These are phyloP conservation scores for Anarrhichthys ocellatus DNA, from an alignment of 2,113 vertebrate genomes.

Conservation along the genomic window DNA sequence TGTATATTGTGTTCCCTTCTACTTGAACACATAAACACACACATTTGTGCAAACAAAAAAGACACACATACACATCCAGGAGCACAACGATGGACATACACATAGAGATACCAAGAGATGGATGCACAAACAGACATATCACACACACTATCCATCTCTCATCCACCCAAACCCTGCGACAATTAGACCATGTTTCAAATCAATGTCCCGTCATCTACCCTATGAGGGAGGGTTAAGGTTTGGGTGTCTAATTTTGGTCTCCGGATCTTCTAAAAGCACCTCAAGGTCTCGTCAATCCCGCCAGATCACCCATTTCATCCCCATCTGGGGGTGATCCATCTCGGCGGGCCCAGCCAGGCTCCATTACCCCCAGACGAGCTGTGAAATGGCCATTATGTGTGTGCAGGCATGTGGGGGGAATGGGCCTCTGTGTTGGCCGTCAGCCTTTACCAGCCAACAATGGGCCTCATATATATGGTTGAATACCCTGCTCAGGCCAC, in stretches of 20 bases:
- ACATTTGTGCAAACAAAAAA: background rate
- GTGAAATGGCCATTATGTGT: slow-evolving; percentile 83
- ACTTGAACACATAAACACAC: slow-evolving; percentile 27
- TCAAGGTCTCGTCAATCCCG: slow-evolving; percentile 74
- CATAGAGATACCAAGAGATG: background rate
- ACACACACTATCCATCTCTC: background rate
- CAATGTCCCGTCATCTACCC: slow-evolving; percentile 31
- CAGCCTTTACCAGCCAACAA: slow-evolving; percentile 68
- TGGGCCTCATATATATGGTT: slow-evolving; percentile 50
- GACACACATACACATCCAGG: background rate
- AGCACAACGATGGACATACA: slow-evolving; percentile 3
- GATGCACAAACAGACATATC: background rate
- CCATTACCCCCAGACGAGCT: slow-evolving; percentile 81
- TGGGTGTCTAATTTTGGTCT: slow-evolving; percentile 51
- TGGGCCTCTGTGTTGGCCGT: slow-evolving; percentile 54
- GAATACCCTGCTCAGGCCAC: slow-evolving; percentile 50
- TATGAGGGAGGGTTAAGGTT: background rate
- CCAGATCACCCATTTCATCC: slow-evolving; percentile 80
- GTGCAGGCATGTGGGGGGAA: slow-evolving; percentile 75
- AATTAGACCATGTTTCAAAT: slow-evolving; percentile 47
- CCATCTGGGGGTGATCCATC: slow-evolving; percentile 78
- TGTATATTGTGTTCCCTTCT: slow-evolving; percentile 11
- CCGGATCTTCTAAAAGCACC: slow-evolving; percentile 61
- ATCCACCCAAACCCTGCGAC: slow-evolving; percentile 13
- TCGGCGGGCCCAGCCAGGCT: slow-evolving; percentile 67